phyloP scores from a whole-genome alignment of 2,888 invertebrate species.

The Steinernema scapterisci region DNA sequence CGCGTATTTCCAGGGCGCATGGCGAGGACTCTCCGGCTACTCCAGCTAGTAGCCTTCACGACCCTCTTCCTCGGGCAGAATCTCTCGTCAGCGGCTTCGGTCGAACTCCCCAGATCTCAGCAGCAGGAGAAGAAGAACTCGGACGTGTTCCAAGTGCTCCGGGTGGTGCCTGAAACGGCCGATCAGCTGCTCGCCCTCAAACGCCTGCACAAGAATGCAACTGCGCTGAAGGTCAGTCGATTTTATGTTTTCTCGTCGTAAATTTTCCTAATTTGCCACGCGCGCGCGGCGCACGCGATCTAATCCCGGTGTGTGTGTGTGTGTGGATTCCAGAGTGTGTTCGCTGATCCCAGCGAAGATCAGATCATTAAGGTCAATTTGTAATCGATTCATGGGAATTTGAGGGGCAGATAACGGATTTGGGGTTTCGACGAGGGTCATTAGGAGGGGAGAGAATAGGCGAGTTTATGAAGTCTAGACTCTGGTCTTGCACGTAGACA shows the following conservation, averaged over 20 bases:
- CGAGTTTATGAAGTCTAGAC: no score
- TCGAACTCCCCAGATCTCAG: no score
- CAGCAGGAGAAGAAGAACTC: no score
- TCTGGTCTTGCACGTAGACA: no score
- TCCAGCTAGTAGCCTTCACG: background rate
- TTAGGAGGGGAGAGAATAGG: no score
- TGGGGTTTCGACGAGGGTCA: no score
- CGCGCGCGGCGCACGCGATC: background rate
- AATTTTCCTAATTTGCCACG: conserved; percentile 21
- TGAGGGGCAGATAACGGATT: no score
- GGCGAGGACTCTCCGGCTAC: conserved; percentile 18
- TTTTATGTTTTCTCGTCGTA: conserved; percentile 3
- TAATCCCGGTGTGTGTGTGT: background rate
- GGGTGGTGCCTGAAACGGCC: conserved; percentile 40
- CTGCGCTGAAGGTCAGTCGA: conserved; percentile 36
- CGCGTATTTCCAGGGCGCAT: conserved; percentile 10
- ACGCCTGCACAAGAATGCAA: conserved; percentile 37
- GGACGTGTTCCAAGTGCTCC: conserved; percentile 34
- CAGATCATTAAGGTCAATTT: no score
- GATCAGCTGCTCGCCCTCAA: conserved; percentile 39
- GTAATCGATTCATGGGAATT: no score
- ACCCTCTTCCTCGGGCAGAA: background rate
- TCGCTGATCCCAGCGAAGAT: no score
- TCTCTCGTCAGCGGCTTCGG: no score
- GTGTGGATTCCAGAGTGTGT: background rate